These are phyloP conservation scores for Hypolimnas misippus DNA, from an alignment of 2,888 invertebrate species.

Conservation along the genomic window DNA sequence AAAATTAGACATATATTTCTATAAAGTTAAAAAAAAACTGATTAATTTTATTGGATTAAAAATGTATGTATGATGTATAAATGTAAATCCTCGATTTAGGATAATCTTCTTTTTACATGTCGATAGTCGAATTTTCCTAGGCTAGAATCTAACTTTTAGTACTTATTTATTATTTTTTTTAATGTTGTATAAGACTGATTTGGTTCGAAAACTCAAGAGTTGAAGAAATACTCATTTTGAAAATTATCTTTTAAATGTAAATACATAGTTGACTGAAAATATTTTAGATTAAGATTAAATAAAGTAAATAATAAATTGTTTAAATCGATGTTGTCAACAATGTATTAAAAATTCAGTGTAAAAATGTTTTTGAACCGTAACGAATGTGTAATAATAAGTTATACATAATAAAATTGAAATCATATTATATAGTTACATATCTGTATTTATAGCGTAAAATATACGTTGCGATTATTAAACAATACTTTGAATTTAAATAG, in stretches of 20 bases:
- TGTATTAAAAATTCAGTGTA: slow-evolving; percentile 11
- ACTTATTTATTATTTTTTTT: slow-evolving; percentile 12
- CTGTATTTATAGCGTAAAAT: slow-evolving; percentile 25
- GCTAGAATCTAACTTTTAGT: not conserved
- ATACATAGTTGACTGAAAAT: slow-evolving; percentile 30
- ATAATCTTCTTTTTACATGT: no score
- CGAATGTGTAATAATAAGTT: slow-evolving; percentile 10
- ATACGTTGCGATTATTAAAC: slow-evolving; percentile 16
- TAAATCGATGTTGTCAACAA: slow-evolving; percentile 22
- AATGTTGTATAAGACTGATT: slow-evolving; percentile 61
- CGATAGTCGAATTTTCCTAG: no score
- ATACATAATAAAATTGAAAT: slow-evolving; percentile 10
- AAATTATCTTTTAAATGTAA: slow-evolving; percentile 39
- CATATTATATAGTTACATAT: slow-evolving; percentile 19
- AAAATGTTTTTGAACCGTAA: slow-evolving; percentile 9
- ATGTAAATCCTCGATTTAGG: no score
- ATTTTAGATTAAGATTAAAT: slow-evolving; percentile 20
- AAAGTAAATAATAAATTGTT: slow-evolving; percentile 42
- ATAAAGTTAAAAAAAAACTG: no score
- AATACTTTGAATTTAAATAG: slow-evolving; percentile 25
- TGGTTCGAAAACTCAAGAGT: slow-evolving; percentile 60
- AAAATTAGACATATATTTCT: no score
- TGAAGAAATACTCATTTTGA: slow-evolving; percentile 39
- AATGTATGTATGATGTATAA: no score
- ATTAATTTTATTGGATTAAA: no score